Evolutionary conservation across 2,113 vertebrate genomes (phyloP).

Genomic region (Lycaon pictus): DNA sequence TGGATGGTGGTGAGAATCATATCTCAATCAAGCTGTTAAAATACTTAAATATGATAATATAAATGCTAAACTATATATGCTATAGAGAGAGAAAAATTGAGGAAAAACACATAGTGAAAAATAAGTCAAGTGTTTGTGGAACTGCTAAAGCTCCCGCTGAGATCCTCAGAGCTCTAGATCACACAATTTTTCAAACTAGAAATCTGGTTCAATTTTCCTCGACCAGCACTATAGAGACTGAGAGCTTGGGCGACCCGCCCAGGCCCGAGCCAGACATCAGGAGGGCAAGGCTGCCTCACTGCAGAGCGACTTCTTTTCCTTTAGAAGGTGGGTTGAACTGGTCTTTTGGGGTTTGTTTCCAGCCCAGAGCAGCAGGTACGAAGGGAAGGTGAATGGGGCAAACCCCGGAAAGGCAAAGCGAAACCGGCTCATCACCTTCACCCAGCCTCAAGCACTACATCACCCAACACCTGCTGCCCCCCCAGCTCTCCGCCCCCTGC

Average conservation of each 20-base stretch:
- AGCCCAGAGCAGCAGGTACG: background rate
- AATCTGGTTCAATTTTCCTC: background rate
- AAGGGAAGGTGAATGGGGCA: background rate
- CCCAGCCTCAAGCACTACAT: fast-evolving
- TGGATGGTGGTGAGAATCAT: background rate
- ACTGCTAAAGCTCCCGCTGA: background rate
- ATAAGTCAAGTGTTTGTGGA: background rate
- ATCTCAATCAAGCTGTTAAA: constrained; percentile 32
- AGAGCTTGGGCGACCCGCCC: background rate
- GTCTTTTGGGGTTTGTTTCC: background rate
- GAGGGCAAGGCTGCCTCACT: background rate
- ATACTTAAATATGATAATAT: background rate
- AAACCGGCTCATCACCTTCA: no score
- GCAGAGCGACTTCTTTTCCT: background rate
- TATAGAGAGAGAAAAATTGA: background rate
- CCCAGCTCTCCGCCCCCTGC: no score
- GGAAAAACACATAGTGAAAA: background rate
- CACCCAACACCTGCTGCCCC: background rate
- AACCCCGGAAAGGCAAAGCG: background rate
- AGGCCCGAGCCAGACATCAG: background rate
- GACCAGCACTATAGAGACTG: background rate
- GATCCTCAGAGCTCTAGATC: background rate
- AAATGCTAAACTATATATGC: background rate
- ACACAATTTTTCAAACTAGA: background rate
- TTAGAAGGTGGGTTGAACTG: background rate